phyloP scores from a whole-genome alignment of 2,113 vertebrate genomes.

The Seriola aureovittata region DNA sequence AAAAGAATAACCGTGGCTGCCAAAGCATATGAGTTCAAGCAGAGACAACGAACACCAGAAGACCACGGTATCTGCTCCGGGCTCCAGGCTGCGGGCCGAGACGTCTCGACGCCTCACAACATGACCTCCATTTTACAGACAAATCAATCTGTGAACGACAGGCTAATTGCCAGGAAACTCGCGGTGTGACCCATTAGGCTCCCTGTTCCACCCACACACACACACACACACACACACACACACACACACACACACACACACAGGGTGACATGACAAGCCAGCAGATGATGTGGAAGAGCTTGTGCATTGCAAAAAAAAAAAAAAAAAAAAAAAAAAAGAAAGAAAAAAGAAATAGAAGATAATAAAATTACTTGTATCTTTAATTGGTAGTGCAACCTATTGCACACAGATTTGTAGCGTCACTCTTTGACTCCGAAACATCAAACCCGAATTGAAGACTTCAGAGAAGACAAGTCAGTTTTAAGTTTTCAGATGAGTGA shows the following conservation, averaged over 20 bases:
- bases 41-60: conserved; percentile 39
- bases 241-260: conserved; percentile 32
- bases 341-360: not conserved
- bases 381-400: conserved; percentile 33
- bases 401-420: conserved; percentile 1
- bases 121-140: conserved; percentile 72
- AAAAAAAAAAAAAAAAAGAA: not conserved
- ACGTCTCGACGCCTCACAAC: conserved; percentile 55
- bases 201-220: conserved; percentile 37
- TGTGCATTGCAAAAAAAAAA: not conserved
- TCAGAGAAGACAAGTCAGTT: conserved; percentile 18
- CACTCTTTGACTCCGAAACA: conserved; percentile 9
- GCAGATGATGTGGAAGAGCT: conserved; percentile 30
- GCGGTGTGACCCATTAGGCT: conserved; percentile 67
- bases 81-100: conserved; percentile 40
- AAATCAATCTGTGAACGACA: conserved; percentile 70
- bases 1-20: conserved; percentile 70
- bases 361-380: conserved; percentile 20
- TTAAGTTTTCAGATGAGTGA: conserved; percentile 40
- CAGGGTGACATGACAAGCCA: conserved; percentile 47
- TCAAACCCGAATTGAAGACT: conserved; percentile 27
- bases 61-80: conserved; percentile 37
- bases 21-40: conserved; percentile 52
- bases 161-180: conserved; percentile 75
- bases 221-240: conserved; percentile 2